Conservation (phyloP, 1,140 invertebrate genomes). For the Trichonephila clavata region DNA sequence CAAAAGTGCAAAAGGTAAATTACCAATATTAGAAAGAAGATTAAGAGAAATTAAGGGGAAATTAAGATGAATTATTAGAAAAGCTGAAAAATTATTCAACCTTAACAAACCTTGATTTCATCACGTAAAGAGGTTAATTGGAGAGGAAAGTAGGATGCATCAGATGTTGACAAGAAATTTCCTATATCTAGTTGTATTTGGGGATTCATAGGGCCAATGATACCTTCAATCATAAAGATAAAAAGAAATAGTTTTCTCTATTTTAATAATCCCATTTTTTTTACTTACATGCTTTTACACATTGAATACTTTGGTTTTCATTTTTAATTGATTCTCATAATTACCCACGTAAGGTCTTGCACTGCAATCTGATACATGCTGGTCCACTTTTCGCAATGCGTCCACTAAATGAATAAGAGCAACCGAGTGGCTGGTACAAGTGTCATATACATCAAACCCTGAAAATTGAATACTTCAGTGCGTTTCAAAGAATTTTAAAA, state of each 20-base stretch:
- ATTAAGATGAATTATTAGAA: not conserved
- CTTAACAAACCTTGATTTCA: slow-evolving; percentile 64
- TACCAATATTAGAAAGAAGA: too few relatives aligned
- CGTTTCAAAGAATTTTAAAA: too few relatives aligned
- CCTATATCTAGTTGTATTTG: not conserved
- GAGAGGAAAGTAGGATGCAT: slow-evolving; percentile 48
- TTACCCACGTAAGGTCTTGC: slow-evolving; percentile 8
- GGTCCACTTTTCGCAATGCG: not conserved
- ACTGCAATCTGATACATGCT: not conserved
- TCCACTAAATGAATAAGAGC: slow-evolving; percentile 24
- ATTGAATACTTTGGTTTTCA: not conserved
- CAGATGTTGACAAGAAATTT: not conserved
- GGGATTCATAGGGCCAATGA: slow-evolving; percentile 66
- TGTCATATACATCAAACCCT: slow-evolving; percentile 69
- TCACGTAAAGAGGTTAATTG: slow-evolving; percentile 2
- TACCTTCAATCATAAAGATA: slow-evolving; percentile 18
- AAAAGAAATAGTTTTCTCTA: not conserved
- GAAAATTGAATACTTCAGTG: not conserved
- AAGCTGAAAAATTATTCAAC: not conserved
- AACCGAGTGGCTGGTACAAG: not conserved
- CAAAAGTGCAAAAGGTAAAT: too few relatives aligned
- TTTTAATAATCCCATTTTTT: not conserved
- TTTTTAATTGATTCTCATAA: not conserved
- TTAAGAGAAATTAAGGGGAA: too few relatives aligned
- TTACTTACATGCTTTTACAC: not conserved